phyloP scores from a whole-genome alignment of 2,888 invertebrate species.

The Nomada goodeniana region DNA sequence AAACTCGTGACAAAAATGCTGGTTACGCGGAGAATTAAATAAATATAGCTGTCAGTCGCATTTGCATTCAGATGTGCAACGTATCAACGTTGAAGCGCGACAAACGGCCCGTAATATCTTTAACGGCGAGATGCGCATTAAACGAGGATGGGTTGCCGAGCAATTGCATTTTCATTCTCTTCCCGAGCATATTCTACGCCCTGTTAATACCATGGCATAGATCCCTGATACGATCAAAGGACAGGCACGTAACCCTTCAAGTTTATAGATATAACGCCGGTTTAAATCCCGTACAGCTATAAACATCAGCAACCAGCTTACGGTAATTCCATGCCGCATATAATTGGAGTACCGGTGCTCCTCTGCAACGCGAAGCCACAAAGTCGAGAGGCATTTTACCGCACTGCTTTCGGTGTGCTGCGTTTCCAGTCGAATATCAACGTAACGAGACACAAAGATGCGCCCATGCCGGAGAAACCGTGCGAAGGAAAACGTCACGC shows the following conservation, averaged over 20 bases:
- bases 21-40: background rate
- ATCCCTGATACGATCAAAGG: constrained; percentile 56
- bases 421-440: constrained; percentile 46
- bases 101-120: background rate
- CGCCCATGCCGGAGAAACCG: background rate
- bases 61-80: background rate
- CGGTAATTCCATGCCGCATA: constrained; percentile 63
- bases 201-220: constrained; percentile 23
- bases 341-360: constrained; percentile 52
- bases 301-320: constrained; percentile 67
- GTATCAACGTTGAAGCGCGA: background rate
- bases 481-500: no score
- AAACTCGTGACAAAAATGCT: background rate
- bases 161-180: constrained; percentile 30
- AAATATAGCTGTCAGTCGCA: background rate
- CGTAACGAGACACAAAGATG: constrained; percentile 13
- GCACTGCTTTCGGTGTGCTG: constrained; percentile 43
- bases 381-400: constrained; percentile 63
- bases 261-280: constrained; percentile 48
- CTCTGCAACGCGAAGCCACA: constrained; percentile 60
- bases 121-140: background rate
- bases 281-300: constrained; percentile 67
- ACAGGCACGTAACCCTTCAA: constrained; percentile 37
- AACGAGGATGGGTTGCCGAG: background rate
- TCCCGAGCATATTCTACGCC: background rate